Evolutionary conservation across 2,888 invertebrate species (phyloP).

Genomic region (Apamea crenata): DNA sequence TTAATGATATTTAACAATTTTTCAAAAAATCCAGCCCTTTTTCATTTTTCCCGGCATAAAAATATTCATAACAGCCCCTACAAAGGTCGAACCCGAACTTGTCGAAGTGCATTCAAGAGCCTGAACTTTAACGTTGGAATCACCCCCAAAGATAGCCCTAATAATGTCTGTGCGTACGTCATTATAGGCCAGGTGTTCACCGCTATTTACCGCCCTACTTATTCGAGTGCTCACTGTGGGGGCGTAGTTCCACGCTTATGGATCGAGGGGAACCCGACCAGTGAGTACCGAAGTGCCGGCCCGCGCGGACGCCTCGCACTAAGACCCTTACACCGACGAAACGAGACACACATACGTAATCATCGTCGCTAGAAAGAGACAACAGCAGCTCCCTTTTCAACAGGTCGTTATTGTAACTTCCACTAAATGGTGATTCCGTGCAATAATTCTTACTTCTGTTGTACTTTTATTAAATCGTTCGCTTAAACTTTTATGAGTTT

Average conservation of each 20-base stretch:
- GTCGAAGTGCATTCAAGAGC: constrained; percentile 50
- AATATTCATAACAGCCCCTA: background rate
- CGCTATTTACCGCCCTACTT: constrained; percentile 87
- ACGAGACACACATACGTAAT: constrained; percentile 79
- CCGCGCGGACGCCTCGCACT: constrained; percentile 84
- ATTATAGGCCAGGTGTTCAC: constrained; percentile 83
- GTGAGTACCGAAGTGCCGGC: constrained; percentile 84
- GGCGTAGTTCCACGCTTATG: constrained; percentile 84
- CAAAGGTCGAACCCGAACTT: constrained; percentile 8
- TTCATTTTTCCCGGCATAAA: background rate
- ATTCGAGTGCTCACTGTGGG: constrained; percentile 81
- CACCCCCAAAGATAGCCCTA: constrained; percentile 66
- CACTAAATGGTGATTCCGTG: constrained; percentile 87
- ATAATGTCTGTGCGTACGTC: constrained; percentile 77
- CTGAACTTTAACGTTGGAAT: constrained; percentile 65
- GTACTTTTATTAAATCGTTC: constrained; percentile 79
- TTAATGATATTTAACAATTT: too few relatives aligned
- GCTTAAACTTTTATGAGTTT: constrained; percentile 79
- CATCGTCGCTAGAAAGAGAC: constrained; percentile 80
- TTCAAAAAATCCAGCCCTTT: background rate
- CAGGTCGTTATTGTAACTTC: constrained; percentile 89
- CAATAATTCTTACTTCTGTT: constrained; percentile 83
- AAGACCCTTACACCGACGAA: constrained; percentile 68
- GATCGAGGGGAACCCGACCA: constrained; percentile 83
- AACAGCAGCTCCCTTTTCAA: constrained; percentile 83